A percentile compares a stretch with the other conserved stretches of the same genome.
phyloP scores from a whole-genome alignment of 1,140 invertebrate species.

The Chironomus striatipennis region DNA sequence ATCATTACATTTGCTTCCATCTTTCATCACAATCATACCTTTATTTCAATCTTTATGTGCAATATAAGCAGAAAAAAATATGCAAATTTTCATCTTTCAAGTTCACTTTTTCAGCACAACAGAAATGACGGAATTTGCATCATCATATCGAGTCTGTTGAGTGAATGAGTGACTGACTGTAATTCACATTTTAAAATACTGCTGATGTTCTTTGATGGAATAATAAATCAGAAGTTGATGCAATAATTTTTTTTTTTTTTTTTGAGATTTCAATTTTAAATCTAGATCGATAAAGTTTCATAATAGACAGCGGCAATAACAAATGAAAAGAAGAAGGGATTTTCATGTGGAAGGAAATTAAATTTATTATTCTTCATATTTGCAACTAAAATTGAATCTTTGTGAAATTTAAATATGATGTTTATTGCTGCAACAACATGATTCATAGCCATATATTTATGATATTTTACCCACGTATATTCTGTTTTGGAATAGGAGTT shows the following conservation, averaged over 20 bases:
- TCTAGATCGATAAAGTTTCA: not conserved
- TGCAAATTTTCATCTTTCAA: not conserved
- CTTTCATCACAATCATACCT: too few relatives aligned
- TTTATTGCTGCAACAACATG: too few relatives aligned
- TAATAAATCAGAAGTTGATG: constrained; percentile 14
- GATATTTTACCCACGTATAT: too few relatives aligned
- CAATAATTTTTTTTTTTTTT: not conserved
- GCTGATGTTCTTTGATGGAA: constrained; percentile 1
- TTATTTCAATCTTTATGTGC: too few relatives aligned
- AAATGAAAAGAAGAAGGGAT: too few relatives aligned
- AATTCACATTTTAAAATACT: not conserved
- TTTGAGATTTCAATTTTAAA: not conserved
- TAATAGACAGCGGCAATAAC: too few relatives aligned
- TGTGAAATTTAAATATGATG: too few relatives aligned
- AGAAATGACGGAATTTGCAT: constrained; percentile 7
- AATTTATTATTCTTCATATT: too few relatives aligned
- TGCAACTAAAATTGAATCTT: too few relatives aligned
- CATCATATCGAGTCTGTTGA: not conserved
- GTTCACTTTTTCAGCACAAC: not conserved
- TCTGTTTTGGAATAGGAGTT: too few relatives aligned
- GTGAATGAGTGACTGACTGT: not conserved
- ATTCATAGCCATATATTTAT: too few relatives aligned
- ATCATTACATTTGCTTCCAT: not conserved
- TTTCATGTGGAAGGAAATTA: too few relatives aligned
- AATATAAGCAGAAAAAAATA: not conserved